phyloP scores from a whole-genome alignment of 2,888 invertebrate species.

The Lasioglossum lativentre region DNA sequence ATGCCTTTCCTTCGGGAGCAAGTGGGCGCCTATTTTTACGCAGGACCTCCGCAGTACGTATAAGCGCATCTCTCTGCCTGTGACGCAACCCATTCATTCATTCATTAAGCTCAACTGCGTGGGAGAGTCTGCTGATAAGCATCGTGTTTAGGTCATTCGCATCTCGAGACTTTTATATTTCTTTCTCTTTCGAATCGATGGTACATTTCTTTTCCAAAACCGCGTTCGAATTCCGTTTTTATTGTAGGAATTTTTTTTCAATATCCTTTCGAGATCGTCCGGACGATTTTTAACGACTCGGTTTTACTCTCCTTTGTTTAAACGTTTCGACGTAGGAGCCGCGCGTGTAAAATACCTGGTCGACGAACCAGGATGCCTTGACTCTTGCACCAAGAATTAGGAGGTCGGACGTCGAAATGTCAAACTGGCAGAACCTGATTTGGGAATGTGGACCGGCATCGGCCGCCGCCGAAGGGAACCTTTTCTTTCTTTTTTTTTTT shows the following conservation, averaged over 20 bases:
- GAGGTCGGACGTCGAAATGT: slow-evolving; percentile 72
- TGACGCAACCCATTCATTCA: slow-evolving; percentile 83
- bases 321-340: slow-evolving; percentile 15
- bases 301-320: neutral
- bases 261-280: neutral
- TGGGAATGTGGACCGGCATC: slow-evolving; percentile 73
- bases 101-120: slow-evolving; percentile 76
- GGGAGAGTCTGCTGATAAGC: slow-evolving; percentile 75
- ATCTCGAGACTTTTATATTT: slow-evolving; percentile 43
- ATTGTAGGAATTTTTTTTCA: no score
- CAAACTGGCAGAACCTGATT: slow-evolving; percentile 76
- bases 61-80: slow-evolving; percentile 72
- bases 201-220: neutral
- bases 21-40: slow-evolving; percentile 72
- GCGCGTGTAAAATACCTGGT: slow-evolving; percentile 40
- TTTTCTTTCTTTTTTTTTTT: no score
- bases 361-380: slow-evolving; percentile 65
- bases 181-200: neutral
- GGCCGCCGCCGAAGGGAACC: slow-evolving; percentile 44
- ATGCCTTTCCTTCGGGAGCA: slow-evolving; percentile 59
- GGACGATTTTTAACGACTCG: neutral
- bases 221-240: no score
- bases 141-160: slow-evolving; percentile 60
- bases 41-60: slow-evolving; percentile 53
- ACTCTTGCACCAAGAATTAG: slow-evolving; percentile 66